Percentiles rank a stretch among this genome's conserved stretches.
Evolutionary conservation across 2,797 vertebrate species (phyloP).

Genomic region (Acanthis flammea): DNA sequence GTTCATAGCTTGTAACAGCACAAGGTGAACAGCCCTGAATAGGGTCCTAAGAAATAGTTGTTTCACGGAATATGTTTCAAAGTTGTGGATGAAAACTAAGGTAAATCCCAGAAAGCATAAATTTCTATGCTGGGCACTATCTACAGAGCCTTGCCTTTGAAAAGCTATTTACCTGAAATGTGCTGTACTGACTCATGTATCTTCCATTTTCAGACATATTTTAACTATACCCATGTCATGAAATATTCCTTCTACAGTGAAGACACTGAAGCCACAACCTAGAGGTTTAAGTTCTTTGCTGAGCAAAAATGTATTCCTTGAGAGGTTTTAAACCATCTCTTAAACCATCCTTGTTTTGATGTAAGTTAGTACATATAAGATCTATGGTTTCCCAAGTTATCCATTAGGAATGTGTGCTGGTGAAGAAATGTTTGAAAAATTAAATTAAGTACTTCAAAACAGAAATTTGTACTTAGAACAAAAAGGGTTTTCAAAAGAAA

Average conservation of each 20-base stretch:
- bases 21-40: background rate
- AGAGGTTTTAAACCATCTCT: background rate
- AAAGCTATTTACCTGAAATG: background rate
- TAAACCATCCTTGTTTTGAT: background rate
- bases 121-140: rapidly evolving
- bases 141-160: background rate
- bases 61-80: background rate
- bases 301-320: background rate
- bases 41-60: background rate
- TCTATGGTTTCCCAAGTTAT: background rate
- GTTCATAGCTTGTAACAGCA: background rate
- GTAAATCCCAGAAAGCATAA: background rate
- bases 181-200: background rate
- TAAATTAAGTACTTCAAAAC: background rate
- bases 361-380: background rate
- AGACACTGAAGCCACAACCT: background rate
- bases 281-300: background rate
- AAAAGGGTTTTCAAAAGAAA: background rate
- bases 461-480: background rate
- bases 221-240: background rate
- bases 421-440: background rate
- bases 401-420: background rate
- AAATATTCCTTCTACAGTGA: background rate
- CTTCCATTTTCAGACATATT: background rate
- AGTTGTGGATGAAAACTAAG: background rate